Conservation (phyloP, 2,113 vertebrate species). For the Neolamprologus devosi region DNA sequence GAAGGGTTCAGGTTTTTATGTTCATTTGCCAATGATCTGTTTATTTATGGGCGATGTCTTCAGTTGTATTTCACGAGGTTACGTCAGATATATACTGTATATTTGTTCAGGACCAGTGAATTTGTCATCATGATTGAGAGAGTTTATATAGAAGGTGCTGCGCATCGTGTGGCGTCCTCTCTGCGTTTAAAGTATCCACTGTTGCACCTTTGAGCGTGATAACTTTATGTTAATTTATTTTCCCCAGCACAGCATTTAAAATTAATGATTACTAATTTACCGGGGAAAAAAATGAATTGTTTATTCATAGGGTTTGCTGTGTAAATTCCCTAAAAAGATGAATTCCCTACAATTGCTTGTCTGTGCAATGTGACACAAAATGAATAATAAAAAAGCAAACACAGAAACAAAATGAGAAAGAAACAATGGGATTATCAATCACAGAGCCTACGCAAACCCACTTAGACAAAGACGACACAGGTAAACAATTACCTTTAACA, state of each 20-base stretch:
- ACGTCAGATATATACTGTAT: accelerated
- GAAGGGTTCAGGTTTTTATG: not conserved
- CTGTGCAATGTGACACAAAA: conserved; percentile 43
- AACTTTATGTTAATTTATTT: conserved; percentile 45
- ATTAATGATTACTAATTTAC: conserved; percentile 74
- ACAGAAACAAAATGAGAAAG: conserved; percentile 49
- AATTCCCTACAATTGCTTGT: conserved; percentile 66
- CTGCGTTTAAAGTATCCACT: conserved; percentile 19
- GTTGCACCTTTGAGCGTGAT: not conserved
- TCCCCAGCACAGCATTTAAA: conserved; percentile 59
- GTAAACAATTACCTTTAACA: conserved; percentile 64
- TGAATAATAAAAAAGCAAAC: conserved; percentile 69
- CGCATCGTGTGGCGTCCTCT: not conserved
- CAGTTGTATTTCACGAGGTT: not conserved
- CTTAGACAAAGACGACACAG: conserved; percentile 48
- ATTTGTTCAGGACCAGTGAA: not conserved
- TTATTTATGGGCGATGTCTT: not conserved
- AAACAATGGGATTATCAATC: conserved; percentile 68
- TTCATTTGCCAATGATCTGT: not conserved
- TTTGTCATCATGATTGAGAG: not conserved
- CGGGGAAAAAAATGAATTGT: conserved; percentile 47
- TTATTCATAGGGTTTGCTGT: conserved; percentile 69
- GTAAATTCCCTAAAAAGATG: conserved; percentile 66
- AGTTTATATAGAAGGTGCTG: not conserved
- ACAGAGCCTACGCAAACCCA: conserved; percentile 28